A percentile compares a stretch with the other conserved stretches of the same genome.
Conservation (phyloP, 1,140 invertebrate species). For the Trissolcus basalis region DNA sequence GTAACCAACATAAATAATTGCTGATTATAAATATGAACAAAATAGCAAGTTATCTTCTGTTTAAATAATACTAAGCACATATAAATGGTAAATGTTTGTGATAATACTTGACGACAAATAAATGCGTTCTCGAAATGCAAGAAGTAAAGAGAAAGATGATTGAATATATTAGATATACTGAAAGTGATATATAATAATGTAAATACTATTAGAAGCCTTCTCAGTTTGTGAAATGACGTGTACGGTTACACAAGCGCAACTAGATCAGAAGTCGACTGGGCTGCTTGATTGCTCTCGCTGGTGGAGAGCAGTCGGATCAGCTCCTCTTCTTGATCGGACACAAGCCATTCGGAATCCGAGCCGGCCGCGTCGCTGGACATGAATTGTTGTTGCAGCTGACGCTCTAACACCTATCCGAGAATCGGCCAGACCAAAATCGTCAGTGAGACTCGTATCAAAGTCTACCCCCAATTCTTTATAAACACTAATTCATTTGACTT, state of each 20-base stretch:
- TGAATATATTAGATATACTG: no score
- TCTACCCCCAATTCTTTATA: conserved; percentile 60
- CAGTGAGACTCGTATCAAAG: conserved; percentile 69
- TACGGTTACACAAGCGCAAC: conserved; percentile 69
- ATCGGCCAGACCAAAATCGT: conserved; percentile 70
- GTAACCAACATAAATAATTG: no score
- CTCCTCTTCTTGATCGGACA: conserved; percentile 89
- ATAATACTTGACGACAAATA: no score
- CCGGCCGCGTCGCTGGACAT: conserved; percentile 74
- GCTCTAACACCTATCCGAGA: conserved; percentile 72
- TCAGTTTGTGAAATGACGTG: conserved; percentile 8
- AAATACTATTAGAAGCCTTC: conserved; percentile 4
- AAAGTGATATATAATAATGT: conserved; percentile 6
- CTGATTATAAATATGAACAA: no score
- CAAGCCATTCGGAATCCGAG: conserved; percentile 85
- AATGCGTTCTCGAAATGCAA: no score
- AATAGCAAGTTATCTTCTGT: no score
- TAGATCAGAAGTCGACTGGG: conserved; percentile 72
- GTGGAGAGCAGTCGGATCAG: conserved; percentile 81
- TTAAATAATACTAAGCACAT: no score
- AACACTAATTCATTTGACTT: neutral
- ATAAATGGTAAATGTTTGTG: no score
- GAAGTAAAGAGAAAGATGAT: no score
- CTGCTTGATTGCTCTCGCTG: conserved; percentile 70
- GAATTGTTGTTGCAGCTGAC: conserved; percentile 71